Evolutionary conservation across 2,888 invertebrate species (phyloP).

Genomic region (Sinelater perroti): DNA sequence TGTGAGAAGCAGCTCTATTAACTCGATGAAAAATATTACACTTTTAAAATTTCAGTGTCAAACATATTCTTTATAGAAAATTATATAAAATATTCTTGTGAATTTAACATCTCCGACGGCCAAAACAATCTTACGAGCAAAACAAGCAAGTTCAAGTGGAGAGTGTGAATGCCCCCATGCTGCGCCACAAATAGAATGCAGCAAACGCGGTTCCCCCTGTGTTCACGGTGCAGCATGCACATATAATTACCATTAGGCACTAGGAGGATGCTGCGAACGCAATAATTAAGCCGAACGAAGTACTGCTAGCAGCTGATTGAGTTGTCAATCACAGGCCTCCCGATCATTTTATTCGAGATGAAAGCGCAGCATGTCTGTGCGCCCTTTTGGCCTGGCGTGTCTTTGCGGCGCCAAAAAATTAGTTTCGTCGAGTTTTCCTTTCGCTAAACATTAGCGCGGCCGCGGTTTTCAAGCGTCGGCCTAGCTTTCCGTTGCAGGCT

Average conservation of each 20-base stretch:
- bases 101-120: too few species aligned
- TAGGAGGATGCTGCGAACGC: slow-evolving; percentile 19
- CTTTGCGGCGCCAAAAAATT: slow-evolving; percentile 3
- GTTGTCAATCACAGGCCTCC: slow-evolving; percentile 50
- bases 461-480: too few species aligned
- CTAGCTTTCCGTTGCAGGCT: too few species aligned
- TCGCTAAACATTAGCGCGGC: too few species aligned
- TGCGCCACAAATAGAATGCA: background rate
- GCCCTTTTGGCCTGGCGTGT: slow-evolving; percentile 13
- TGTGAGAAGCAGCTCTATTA: too few species aligned
- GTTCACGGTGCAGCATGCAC: background rate
- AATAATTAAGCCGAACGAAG: slow-evolving; percentile 18
- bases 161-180: slow-evolving; percentile 1
- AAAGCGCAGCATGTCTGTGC: slow-evolving; percentile 14
- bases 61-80: too few species aligned
- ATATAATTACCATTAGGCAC: slow-evolving; percentile 22
- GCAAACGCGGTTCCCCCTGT: background rate
- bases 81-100: too few species aligned
- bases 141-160: too few species aligned
- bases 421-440: too few species aligned
- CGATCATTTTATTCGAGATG: slow-evolving; percentile 40
- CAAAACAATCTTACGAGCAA: too few species aligned
- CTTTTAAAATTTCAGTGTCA: too few species aligned
- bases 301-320: slow-evolving; percentile 44
- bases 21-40: too few species aligned